Evolutionary conservation across 2,797 vertebrate genomes (phyloP).

Genomic region (Setipinna tenuifilis): DNA sequence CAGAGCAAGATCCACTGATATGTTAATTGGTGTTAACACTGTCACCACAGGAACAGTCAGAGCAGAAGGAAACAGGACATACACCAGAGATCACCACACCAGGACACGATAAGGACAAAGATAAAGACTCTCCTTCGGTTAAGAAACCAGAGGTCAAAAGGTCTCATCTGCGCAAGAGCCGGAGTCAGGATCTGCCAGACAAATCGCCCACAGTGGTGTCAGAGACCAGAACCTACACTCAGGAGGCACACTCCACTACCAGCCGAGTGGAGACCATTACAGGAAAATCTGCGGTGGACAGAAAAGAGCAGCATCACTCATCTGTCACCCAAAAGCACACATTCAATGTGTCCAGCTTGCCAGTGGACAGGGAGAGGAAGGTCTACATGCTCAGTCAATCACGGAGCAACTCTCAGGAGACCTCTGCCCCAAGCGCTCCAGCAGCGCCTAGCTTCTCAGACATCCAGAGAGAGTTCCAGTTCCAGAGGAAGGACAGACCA

Average conservation of each 20-base stretch:
- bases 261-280: conserved; percentile 53
- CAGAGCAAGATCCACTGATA: neutral
- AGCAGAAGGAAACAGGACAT: conserved; percentile 75
- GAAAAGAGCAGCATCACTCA: conserved; percentile 50
- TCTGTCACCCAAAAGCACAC: conserved; percentile 57
- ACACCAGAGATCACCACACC: conserved; percentile 68
- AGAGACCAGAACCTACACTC: conserved; percentile 46
- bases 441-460: conserved; percentile 50
- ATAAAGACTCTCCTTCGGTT: conserved; percentile 25
- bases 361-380: conserved; percentile 49
- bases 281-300: conserved; percentile 51
- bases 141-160: conserved; percentile 58
- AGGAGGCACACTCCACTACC: conserved; percentile 51
- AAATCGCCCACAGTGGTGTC: conserved; percentile 30
- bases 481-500: conserved; percentile 37
- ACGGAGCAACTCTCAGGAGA: conserved; percentile 46
- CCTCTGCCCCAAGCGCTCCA: conserved; percentile 34
- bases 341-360: conserved; percentile 58
- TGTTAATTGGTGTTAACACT: neutral
- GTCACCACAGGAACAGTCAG: conserved; percentile 51
- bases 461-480: conserved; percentile 58
- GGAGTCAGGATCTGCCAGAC: conserved; percentile 51
- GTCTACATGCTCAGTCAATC: conserved; percentile 54
- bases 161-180: conserved; percentile 51
- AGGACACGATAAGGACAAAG: conserved; percentile 52